These are phyloP conservation scores for Eilema griseolum DNA, from an alignment of 2,888 invertebrate species.

Conservation along the genomic window DNA sequence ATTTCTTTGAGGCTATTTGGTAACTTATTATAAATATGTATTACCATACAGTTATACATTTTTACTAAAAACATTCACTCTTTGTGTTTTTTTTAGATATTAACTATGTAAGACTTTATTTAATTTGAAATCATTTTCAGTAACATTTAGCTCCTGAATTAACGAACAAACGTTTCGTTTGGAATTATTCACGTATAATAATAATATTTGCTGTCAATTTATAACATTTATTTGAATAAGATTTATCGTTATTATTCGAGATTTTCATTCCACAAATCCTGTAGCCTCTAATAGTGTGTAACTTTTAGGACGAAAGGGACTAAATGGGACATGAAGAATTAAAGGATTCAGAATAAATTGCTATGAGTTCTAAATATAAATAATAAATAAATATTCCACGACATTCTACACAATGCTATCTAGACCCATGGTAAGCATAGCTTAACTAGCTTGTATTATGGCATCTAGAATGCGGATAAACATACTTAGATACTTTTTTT, in stretches of 20 bases:
- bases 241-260: neutral
- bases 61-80: no score
- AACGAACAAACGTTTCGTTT: neutral
- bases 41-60: no score
- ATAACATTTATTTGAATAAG: neutral
- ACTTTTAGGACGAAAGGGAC: neutral
- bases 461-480: no score
- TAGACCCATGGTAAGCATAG: no score
- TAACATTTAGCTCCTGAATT: neutral
- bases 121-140: neutral
- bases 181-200: neutral
- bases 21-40: no score
- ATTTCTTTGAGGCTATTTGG: no score
- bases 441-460: no score
- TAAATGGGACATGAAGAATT: neutral
- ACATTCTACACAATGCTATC: no score
- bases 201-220: neutral
- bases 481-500: no score
- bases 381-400: no score
- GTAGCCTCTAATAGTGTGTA: neutral
- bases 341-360: slow-evolving; percentile 1
- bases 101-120: neutral
- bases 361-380: neutral
- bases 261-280: neutral
- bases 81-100: no score